Conservation (phyloP, 2,797 vertebrate genomes). For the Gobionotothen gibberifrons region DNA sequence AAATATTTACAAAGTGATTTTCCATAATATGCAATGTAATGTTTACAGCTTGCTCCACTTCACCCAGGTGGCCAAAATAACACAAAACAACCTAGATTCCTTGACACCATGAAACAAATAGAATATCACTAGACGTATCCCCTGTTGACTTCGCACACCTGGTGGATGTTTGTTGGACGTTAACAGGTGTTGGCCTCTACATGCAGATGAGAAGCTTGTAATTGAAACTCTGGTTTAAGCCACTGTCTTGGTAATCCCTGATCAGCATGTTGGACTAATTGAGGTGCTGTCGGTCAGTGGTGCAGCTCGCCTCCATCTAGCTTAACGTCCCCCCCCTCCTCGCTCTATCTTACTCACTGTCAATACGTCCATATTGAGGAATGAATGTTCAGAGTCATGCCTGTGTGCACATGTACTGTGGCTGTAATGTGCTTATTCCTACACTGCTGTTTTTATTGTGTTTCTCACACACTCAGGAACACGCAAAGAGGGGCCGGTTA, state of each 20-base stretch:
- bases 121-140: not conserved
- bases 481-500: slow-evolving; percentile 51
- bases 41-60: not conserved
- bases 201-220: slow-evolving; percentile 39
- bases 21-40: not conserved
- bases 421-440: slow-evolving; percentile 21
- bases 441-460: slow-evolving; percentile 16
- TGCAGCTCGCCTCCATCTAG: slow-evolving; percentile 37
- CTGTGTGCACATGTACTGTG: slow-evolving; percentile 27
- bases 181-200: slow-evolving; percentile 19
- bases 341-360: not conserved
- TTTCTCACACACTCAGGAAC: slow-evolving; percentile 39
- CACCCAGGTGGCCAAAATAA: not conserved
- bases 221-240: slow-evolving; percentile 55
- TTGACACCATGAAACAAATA: not conserved
- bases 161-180: not conserved
- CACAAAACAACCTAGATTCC: not conserved
- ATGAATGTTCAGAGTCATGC: slow-evolving; percentile 8
- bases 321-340: slow-evolving; percentile 1
- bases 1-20: not conserved
- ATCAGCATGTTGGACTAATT: slow-evolving; percentile 58
- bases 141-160: not conserved
- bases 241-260: slow-evolving; percentile 56
- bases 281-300: slow-evolving; percentile 61
- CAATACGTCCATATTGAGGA: slow-evolving; percentile 27